Evolutionary conservation across 2,113 vertebrate species (phyloP).

Genomic region (Lophius piscatorius): DNA sequence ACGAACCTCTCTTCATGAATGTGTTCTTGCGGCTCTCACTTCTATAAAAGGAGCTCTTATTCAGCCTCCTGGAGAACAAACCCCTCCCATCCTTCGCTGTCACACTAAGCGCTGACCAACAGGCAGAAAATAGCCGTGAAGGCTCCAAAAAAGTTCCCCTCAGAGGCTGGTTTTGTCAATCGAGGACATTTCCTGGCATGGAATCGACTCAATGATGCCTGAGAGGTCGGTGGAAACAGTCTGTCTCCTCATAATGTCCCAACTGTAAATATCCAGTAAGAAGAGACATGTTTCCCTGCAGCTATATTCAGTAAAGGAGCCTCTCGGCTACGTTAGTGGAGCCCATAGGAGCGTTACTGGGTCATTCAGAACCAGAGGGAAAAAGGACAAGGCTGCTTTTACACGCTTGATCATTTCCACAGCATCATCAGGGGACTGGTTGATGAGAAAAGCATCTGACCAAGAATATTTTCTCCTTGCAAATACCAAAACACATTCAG

Average conservation of each 20-base stretch:
- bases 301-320: background rate
- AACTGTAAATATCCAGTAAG: conserved; percentile 8
- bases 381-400: background rate
- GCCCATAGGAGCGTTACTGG: background rate
- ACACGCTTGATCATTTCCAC: background rate
- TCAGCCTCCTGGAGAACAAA: too few species aligned
- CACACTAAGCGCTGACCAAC: background rate
- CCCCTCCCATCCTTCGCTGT: conserved; percentile 8
- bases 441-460: background rate
- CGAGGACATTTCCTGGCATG: conserved; percentile 47
- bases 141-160: conserved; percentile 41
- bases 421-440: background rate
- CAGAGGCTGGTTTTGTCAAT: conserved; percentile 18
- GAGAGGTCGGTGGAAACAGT: conserved; percentile 15
- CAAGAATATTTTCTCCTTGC: too few species aligned
- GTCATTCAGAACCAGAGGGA: background rate
- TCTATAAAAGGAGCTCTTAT: conserved; percentile 34
- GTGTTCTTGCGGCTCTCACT: background rate
- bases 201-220: conserved; percentile 25
- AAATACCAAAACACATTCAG: too few species aligned
- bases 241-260: conserved; percentile 15
- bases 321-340: background rate
- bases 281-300: background rate
- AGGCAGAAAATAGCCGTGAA: conserved; percentile 14
- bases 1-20: conserved; percentile 9